These are phyloP conservation scores for Cyclargus thomasi DNA, from an alignment of 1,140 invertebrate genomes.

Conservation along the genomic window DNA sequence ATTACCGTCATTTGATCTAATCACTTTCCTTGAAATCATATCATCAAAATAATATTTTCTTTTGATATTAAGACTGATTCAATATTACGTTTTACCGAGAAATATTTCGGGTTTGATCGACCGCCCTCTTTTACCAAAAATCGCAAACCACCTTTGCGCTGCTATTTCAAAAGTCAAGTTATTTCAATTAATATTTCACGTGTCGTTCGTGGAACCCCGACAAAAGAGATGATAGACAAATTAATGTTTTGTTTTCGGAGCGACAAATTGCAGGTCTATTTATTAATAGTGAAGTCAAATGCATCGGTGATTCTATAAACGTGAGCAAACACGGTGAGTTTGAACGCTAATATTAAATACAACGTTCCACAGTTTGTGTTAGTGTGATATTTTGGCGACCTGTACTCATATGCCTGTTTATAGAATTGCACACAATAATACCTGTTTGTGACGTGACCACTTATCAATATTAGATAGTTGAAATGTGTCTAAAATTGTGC, in stretches of 20 bases:
- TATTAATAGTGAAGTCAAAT: constrained; percentile 4
- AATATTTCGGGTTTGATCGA: too few species aligned
- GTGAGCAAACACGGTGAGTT: constrained; percentile 1
- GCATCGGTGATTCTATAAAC: constrained; percentile 6
- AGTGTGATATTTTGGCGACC: not conserved
- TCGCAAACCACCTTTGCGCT: too few species aligned
- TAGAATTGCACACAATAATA: not conserved
- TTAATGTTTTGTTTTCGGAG: not conserved
- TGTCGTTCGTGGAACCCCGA: not conserved
- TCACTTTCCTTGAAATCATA: too few species aligned
- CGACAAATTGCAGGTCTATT: constrained; percentile 5
- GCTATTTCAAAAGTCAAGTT: not conserved
- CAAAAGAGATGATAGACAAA: not conserved
- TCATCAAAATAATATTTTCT: too few species aligned
- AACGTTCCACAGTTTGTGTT: not conserved
- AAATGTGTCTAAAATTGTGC: too few species aligned
- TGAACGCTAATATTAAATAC: constrained; percentile 11
- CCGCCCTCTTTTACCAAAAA: too few species aligned
- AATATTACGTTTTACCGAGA: too few species aligned
- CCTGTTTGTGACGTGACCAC: too few species aligned
- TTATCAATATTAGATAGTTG: too few species aligned
- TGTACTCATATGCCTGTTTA: not conserved
- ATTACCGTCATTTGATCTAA: too few species aligned
- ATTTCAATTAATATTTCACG: not conserved
- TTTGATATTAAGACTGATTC: too few species aligned